Evolutionary conservation across 2,888 invertebrate species (phyloP), one percentile per base, ranked within the genome.

Genomic region (Drosophila prolongata): DNA sequence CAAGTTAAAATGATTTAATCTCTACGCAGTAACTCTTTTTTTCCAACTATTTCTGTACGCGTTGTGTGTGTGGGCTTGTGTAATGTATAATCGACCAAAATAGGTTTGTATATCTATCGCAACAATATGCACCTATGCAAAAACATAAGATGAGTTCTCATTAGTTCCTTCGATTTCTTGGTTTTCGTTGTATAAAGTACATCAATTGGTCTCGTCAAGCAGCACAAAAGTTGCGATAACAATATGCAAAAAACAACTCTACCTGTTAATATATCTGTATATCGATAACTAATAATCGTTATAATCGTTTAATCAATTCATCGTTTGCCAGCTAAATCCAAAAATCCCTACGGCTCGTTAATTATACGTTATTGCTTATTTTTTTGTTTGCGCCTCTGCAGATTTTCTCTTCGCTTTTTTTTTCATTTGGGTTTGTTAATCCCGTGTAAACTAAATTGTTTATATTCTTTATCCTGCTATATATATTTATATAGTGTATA

Each of bases 181-280:
- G 34, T 71, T 61, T 83, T 86, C 81, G 81, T 88, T 85, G 89
- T 85, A 85, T 89, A 85, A 89, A 87, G 80, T 89, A 89, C 85
- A 80, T 86, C 89, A 85, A 89, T 86, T 86, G 85, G 85, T 86
- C 82, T 82, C 85, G 85, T 89, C 85, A 87, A 89, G 87, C 89
- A 86, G 85, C 85, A 87, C 82, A 86, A 88, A 86, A 88, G 87
- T 88, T 89, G 81, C 84, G 77, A 80, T 83, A 83, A 83, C 83
- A 83, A 83, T 86, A 77, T 79, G 79, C 78, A 77, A 80, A 74
- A 81, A 83, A 83, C 83, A 87, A 87, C 72, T 73, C 83, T 83
- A 87, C 86, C 69, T 35, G 61, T 72, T 86, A 65, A 50, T 78
- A 59, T 77, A 42, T 77, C 72, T 69, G 49, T 80, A 80, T 76